Base-by-base conservation (phyloP, 2,888 invertebrate genomes). In the Drosophila barbarae region DNA sequence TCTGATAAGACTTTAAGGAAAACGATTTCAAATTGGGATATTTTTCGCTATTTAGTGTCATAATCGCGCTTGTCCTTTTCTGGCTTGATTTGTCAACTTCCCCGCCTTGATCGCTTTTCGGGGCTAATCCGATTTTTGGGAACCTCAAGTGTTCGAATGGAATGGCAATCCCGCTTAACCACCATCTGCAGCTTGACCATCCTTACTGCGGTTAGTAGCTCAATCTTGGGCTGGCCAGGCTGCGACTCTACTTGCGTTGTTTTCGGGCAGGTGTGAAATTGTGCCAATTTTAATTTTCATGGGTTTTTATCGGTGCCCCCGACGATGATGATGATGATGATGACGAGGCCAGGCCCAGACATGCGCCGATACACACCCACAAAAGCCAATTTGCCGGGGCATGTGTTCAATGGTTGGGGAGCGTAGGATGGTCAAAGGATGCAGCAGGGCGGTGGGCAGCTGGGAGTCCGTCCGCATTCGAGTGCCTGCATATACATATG, bases 231-330 rank as follows among this genome's bases (percentile, higher is more conserved):
- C 8, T 12, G 4, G 7, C 12, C 18, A 13, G 47, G 32, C 15
- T 18, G 5, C 10, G 23, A 5, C 5, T 42, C 9, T 23, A 42
- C n/a, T n/a, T 9, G 18, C 32, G 21, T 12, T 15, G 8, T 38
- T 42, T 23, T 39, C 23, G 47, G 44, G 57, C 57, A 65, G 42
- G 42, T 69, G 59, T 44, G 47, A 74, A 77, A 76, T 71, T 78
- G 78, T 74, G 73, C 69, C 78, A 76, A 72, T 71, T 73, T 69
- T 71, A 69, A 74, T 73, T 73, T 76, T 64, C 56, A 71, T 71
- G 72, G 56, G 15, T 56, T 72, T 64, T 59, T 60, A 63, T 70
- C 65, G 67, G 58, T 65, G 59, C 47, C 18, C 5, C 18, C 18
- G 34, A 54, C 35, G 54, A 9, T 10, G 44, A 28, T 44, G 44